Evolutionary conservation across 2,797 vertebrate genomes (phyloP), one percentile per base, ranked within the genome.

Genomic region (Eulemur albifrons): DNA sequence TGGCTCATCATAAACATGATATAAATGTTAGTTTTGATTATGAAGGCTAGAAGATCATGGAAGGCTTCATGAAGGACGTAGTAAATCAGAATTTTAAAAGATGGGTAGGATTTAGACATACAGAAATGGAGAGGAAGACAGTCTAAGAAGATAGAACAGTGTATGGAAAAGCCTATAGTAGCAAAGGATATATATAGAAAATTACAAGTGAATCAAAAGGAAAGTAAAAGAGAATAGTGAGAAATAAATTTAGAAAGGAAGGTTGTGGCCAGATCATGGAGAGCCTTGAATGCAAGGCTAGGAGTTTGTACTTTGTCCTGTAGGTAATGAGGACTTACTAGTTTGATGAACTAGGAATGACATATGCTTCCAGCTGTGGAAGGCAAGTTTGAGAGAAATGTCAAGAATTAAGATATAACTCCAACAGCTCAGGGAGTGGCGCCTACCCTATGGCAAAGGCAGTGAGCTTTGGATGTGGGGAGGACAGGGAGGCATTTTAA

Each of bases 191-290:
- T 70, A 59, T 35, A 15, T 13, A 73, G 82, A 93, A 67, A 79
- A 38, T 23, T 54, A 75, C 50, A 72, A 65, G 30, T 18, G 43
- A 86, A 77, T 93, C 67, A 82, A 87, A 76, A 67, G 63, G n/a
- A 11, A 75, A 91, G 17, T 57, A 84, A 70, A 93, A 50, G 45
- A 86, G 30, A 45, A 61, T 9, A 65, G 30, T 25, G n/a, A 82
- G 92, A 80, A 75, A 80, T 45, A 40, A 40, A 88, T 88, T 72
- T 79, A 81, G 77, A 52, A 91, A 88, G 38, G 48, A 91, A 90
- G 27, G 20, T n/a, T 80, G 43, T 48, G 50, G 65, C 43, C 38
- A 43, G 32, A 79, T 67, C 75, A 84, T 5, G 7, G 45, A 85
- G 20, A 91, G 23, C 50, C 70, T 52, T 67, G 82, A 52, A 59